Percentiles rank a stretch among this genome's conserved stretches.
These are phyloP conservation scores for Lithophane semibrunnea DNA, from an alignment of 2,888 invertebrate genomes.

Conservation along the genomic window DNA sequence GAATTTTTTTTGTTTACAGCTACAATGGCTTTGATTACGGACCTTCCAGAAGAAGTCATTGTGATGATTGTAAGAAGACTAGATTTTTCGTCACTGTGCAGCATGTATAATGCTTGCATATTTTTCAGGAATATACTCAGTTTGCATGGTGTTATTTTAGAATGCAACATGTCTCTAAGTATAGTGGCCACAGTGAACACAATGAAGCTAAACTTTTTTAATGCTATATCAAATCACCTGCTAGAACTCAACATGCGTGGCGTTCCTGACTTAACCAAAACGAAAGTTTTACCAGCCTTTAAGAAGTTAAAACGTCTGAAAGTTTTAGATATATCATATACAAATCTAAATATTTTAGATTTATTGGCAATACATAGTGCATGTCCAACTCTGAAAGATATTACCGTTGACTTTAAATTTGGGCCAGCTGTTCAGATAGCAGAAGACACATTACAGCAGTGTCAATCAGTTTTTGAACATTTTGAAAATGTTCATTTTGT, in stretches of 20 bases:
- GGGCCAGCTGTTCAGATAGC: constrained; percentile 59
- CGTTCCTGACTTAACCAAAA: constrained; percentile 76
- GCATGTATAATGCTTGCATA: constrained; percentile 75
- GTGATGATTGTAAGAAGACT: constrained; percentile 78
- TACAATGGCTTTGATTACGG: constrained; percentile 59
- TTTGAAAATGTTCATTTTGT: constrained; percentile 81
- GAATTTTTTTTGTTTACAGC: constrained; percentile 52
- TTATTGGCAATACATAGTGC: constrained; percentile 74
- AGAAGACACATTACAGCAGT: constrained; percentile 64
- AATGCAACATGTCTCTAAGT: constrained; percentile 75
- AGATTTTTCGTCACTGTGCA: constrained; percentile 74
- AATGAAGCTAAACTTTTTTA: constrained; percentile 77
- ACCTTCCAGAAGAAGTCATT: constrained; percentile 83
- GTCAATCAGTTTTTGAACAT: constrained; percentile 77
- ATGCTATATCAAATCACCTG: constrained; percentile 74
- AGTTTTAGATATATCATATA: constrained; percentile 81
- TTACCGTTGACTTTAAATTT: constrained; percentile 78
- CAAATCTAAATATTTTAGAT: constrained; percentile 78
- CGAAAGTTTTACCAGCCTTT: constrained; percentile 72
- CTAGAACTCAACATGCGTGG: constrained; percentile 78
- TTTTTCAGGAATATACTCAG: constrained; percentile 72
- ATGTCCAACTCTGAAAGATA: constrained; percentile 80
- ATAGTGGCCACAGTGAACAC: constrained; percentile 74
- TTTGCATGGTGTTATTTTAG: constrained; percentile 72
- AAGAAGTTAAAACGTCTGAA: constrained; percentile 76